Evolutionary conservation across 2,888 invertebrate species (phyloP).

Genomic region (Malthinus flaveolus): DNA sequence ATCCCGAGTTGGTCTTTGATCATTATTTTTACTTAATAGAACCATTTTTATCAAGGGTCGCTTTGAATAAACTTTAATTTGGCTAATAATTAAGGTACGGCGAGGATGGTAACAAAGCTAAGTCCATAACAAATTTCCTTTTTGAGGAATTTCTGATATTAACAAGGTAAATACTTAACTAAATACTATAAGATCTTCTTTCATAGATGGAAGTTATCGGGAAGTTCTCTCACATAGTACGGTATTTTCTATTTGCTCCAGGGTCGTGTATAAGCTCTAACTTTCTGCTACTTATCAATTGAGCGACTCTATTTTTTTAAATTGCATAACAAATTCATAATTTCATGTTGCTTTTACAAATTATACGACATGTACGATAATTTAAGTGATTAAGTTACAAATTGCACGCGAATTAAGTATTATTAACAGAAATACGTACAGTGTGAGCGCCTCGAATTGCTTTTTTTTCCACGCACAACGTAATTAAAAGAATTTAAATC

Average conservation of each 20-base stretch:
- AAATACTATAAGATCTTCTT: neutral
- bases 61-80: neutral
- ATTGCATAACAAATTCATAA: neutral
- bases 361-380: too few species aligned
- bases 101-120: conserved; percentile 1
- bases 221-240: neutral
- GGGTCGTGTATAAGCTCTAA: neutral
- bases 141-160: neutral
- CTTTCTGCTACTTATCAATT: neutral
- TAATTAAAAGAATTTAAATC: neutral
- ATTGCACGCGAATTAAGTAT: too few species aligned
- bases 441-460: too few species aligned
- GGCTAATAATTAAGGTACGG: neutral
- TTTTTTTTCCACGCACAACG: neutral
- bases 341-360: too few species aligned
- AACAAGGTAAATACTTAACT: conserved; percentile 2
- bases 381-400: too few species aligned
- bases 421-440: too few species aligned
- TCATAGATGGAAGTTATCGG: neutral
- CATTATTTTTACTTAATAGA: too few species aligned
- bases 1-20: too few species aligned
- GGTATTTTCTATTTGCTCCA: neutral
- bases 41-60: neutral
- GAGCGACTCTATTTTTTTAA: neutral
- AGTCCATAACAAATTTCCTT: neutral